Base-by-base conservation (phyloP, 1,140 invertebrate genomes). In the Nilaparvata lugens region DNA sequence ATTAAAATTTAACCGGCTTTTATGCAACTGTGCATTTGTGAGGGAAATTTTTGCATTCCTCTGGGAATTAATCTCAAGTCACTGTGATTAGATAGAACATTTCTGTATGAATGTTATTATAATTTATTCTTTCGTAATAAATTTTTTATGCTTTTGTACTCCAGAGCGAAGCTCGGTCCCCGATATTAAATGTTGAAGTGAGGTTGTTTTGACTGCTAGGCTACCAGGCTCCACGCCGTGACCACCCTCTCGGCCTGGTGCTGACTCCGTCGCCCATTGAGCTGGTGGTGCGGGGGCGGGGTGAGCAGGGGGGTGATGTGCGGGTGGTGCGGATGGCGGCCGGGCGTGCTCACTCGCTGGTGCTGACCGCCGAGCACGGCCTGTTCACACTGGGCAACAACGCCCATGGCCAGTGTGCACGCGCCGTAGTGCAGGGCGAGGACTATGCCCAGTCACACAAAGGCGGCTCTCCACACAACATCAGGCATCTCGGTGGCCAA, bases 391-490 rank as follows among this genome's bases (percentile, higher is more conserved):
- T 96, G 64, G 95, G 95, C 16, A 94, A 95, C 71, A 98, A 98
- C 80, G 80, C 84, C 0, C 95, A 91, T 75, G 95, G 95, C 11
- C 95, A 98, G 73, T 98, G 95, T 76, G 94, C 93, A 0, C 76
- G 94, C 52, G 77, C 77, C 58, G 85, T 96, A 65, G 84, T 95
- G 65, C 70, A 81, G 19, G 78, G 87, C 68, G 93, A 97, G 75
- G 76, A 87, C 55, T 94, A 91, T 69, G 74, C 31, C 2, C 31
- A 1, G 31, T 35, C 9, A 35, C 2, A n/a, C 9, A 35, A 35
- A n/a, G n/a, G n/a, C n/a, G n/a, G n/a, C n/a, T n/a, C n/a, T 3
- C 75, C 90, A 24, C 75, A 91, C 75, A 77, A 83, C 62, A 84
- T 93, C 57, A 66, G 72, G 35, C 67, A 78, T 35, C 74, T 89